Evolutionary conservation across 2,888 invertebrate genomes (phyloP), one percentile per base, ranked within the genome.

Genomic region (Epicampocera succincta): DNA sequence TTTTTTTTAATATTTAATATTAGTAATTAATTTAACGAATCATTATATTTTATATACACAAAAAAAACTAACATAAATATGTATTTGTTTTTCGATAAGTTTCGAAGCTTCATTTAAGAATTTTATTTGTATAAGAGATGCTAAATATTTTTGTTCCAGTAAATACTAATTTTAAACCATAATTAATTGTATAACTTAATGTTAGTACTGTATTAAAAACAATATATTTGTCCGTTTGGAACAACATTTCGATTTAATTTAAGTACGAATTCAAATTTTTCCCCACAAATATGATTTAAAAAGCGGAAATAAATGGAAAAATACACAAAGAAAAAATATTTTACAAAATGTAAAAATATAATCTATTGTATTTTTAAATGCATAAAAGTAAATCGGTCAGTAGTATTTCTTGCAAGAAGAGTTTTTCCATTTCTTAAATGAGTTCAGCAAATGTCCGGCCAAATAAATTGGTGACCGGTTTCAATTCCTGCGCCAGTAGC

Each of bases 231-330:
- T 69, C 40, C 48, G 56, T 72, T 60, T 69, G 63, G 46, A 12
- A 60, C 3, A 21, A 25, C 71, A 54, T 72, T 68, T 77, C 56
- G 61, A 76, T 66, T 72, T 63, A 76, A 52, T 48, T 44, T 80
- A 75, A 74, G 63, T 75, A 52, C 61, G 66, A 68, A 50, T 76
- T 68, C 48, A 76, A 56, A 56, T 44, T 65, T 25, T 54, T 71
- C 60, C 48, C 15, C 69, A 63, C 63, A 73, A 72, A 60, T 58
- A 56, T 58, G 58, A 75, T 69, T 68, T 60, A 73, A 65, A 63
- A 50, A 72, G 68, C 61, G 40, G 0, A 77, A 76, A 54, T 52
- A 21, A 40, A 44, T 61, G 50, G 48, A 63, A 74, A 63, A 76
- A 65, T 42, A 46, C 40, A 9, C 8, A 72, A 65, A 58, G 9